Evolutionary conservation across 2,888 invertebrate genomes (phyloP), one percentile per base, ranked within the genome.

Genomic region (Drosophila emarginata): DNA sequence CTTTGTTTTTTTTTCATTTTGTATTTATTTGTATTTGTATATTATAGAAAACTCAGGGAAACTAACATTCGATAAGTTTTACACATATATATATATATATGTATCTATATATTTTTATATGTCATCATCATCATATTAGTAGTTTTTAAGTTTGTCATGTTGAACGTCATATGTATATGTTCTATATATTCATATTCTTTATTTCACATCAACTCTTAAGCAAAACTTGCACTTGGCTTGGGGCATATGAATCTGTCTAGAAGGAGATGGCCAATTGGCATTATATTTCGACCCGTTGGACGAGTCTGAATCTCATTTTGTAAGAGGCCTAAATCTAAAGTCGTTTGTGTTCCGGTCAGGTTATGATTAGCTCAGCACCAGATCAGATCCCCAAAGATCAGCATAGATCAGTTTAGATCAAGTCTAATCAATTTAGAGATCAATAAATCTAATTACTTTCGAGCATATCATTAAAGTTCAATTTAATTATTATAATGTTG

Each of bases 11-110:
- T 52, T 67, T 63, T 69, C 59, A 32, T 57, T 69, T 75, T 80
- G 79, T 82, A 82, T 88, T 77, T 83, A 77, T 88, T 77, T 87
- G 79, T 84, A 84, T 80, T 78, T 76, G 78, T 76, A 78, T 79
- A 76, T 75, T 63, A 64, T 70, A 65, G 51, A 64, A 69, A 75
- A 67, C 68, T 56, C 52, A 76, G 78, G 66, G 26, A 52, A 37
- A 54, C 15, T 15, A 54, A 45, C 54, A 57, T 37, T 14, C 36
- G 45, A 18, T 56, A 21, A 50, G 23, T 61, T 51, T 57, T 64
- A 45, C 9, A n/a, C 59, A 40, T 61, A 21, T 36, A 28, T 65
- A 21, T 56, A 26, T 57, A 5, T 28, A 28, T 28, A 23, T 23
- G 23, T 2, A 2, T 23, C 4, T 23, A 23, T 23, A 23, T 11